Evolutionary conservation across 2,888 invertebrate genomes (phyloP), one percentile per base, ranked within the genome.

Genomic region (Lymantria dispar): DNA sequence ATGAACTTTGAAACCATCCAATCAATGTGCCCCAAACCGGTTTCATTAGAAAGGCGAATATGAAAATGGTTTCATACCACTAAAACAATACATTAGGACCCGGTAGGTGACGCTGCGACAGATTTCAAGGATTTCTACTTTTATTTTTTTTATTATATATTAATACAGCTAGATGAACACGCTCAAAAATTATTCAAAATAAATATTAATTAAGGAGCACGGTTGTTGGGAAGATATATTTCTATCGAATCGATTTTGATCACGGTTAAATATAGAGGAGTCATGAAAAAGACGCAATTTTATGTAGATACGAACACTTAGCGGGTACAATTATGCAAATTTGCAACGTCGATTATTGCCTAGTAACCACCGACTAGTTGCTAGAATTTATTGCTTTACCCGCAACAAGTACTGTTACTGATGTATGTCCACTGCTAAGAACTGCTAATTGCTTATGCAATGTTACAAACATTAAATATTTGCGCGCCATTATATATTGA

Each of bases 281-380:
- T 74, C 73, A 72, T 80, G 78, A 86, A 87, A 85, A 85, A 85
- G 78, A 81, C 70, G 83, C 85, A 87, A 86, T 88, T 87, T 88
- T 85, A 89, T 90, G 88, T 82, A 89, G 85, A 89, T 88, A 78
- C 72, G 63, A 76, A 85, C 86, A 85, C 87, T 88, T 87, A 85
- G 76, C 77, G 78, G 70, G 72, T 68, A 85, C 85, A 88, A 88
- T 89, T 89, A 90, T 89, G 89, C 83, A 89, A 90, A 89, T 89
- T 79, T 74, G 71, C 76, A 62, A 76, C 75, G 80, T 80, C 80
- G 82, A 84, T 87, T 86, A 89, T 84, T 85, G 81, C 76, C 79
- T 79, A 81, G 85, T 86, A 87, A 85, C 82, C 77, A 85, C 78
- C 70, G 74, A 76, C 81, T 85, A 83, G 85, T 78, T 74, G 73